phyloP scores from a whole-genome alignment of 2,113 vertebrate species.

The Varanus komodoensis region DNA sequence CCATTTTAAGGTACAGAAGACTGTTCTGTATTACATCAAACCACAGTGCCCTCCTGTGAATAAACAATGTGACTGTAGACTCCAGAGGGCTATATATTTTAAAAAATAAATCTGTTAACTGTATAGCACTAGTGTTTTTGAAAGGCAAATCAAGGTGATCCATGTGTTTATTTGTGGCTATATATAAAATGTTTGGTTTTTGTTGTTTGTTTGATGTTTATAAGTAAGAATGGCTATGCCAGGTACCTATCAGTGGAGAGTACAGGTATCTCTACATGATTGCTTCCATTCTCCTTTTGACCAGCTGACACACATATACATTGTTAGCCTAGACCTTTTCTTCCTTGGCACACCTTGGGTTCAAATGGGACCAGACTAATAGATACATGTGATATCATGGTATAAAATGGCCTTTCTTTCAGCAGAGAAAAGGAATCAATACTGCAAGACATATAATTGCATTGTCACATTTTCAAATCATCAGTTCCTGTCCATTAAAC shows the following conservation, averaged over 20 bases:
- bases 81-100: background rate
- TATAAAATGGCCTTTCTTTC: background rate
- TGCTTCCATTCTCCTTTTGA: background rate
- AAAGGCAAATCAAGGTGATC: fast-evolving
- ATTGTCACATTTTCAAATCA: background rate
- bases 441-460: background rate
- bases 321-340: background rate
- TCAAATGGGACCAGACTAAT: background rate
- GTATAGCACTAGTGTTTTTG: too few species aligned
- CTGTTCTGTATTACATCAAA: background rate
- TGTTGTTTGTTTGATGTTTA: background rate
- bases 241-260: background rate
- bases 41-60: background rate
- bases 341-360: too few species aligned
- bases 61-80: background rate
- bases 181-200: background rate
- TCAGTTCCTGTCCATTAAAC: background rate
- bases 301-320: too few species aligned
- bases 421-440: background rate
- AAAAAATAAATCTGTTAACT: background rate
- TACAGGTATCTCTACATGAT: background rate
- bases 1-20: background rate
- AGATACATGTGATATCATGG: background rate
- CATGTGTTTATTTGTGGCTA: background rate
- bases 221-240: fast-evolving